Evolutionary conservation across 2,797 vertebrate species (phyloP).

Genomic region (Varecia variegata): DNA sequence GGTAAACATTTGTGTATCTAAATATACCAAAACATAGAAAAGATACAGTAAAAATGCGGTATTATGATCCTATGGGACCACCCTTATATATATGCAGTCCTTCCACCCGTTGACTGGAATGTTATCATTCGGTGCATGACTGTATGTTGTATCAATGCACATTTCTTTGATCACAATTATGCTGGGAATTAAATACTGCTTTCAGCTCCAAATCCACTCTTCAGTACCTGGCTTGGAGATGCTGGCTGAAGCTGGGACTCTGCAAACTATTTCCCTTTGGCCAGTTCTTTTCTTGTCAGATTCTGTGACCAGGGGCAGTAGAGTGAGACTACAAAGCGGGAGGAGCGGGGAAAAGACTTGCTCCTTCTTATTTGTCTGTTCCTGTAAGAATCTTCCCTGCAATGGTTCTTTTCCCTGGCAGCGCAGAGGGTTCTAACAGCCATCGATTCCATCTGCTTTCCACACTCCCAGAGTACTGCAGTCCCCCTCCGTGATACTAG

Average conservation of each 20-base stretch:
- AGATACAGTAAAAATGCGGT: neutral
- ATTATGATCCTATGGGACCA: neutral
- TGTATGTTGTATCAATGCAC: neutral
- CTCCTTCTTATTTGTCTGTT: neutral
- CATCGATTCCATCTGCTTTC: neutral
- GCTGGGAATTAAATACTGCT: neutral
- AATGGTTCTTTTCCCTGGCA: neutral
- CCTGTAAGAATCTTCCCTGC: neutral
- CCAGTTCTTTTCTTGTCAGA: neutral
- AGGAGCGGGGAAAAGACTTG: neutral
- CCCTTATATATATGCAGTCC: neutral
- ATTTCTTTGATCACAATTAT: neutral
- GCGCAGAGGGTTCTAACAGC: too few species aligned
- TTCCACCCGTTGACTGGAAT: neutral
- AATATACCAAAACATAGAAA: neutral
- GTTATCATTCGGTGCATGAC: neutral
- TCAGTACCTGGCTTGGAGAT: neutral
- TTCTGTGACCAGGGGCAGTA: fast-evolving
- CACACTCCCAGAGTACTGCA: neutral
- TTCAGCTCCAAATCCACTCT: neutral
- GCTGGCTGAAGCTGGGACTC: neutral
- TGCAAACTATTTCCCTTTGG: neutral
- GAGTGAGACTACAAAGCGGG: neutral
- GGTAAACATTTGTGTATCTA: neutral
- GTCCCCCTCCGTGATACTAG: neutral